Base-by-base conservation (phyloP, 2,888 invertebrate species). In the Drosophila testacea region DNA sequence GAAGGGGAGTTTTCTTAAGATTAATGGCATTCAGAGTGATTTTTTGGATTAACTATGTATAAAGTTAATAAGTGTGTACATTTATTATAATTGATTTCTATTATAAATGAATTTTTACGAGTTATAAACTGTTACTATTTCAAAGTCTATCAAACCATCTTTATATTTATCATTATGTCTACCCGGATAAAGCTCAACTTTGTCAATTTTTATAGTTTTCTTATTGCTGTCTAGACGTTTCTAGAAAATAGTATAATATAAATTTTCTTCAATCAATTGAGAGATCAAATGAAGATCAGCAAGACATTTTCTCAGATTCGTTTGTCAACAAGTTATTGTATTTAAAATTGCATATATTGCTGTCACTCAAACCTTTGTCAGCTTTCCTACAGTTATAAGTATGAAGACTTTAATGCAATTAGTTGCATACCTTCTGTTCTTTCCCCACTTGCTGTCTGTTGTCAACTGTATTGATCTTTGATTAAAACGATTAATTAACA, bases 401-500 rank as follows among this genome's bases (percentile, higher is more conserved):
- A 13, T 32, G 32, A 32, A 7, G 57, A 34, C 44, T 30, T 46
- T 62, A 62, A 62, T 62, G 61, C 61, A 62, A 62, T 62, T 59
- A 73, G 79, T 50, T 73, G 57, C 60, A 28, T 36, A 66, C 60
- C 56, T 41, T 34, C 16, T 55, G 6, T 1, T 22, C 32, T 42
- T 28, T 11, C 39, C 32, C 36, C 13, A 30, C 6, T 7, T 39
- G 39, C 13, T 36, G 54, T 39, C 60, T 16, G 42, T 59, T 85
- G 76, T 75, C 88, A 63, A 72, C 47, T 48, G 66, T 80, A 85
- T 83, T 70, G 87, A 83, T 83, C 69, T 88, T 79, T 83, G 80
- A 82, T 88, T 86, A 73, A 83, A 88, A 54, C 78, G 68, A 82
- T 88, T 88, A 80, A 88, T 86, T 86, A 88, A 67, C 83, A 75